A percentile compares a stretch with the other conserved stretches of the same genome.
Evolutionary conservation across 2,888 invertebrate genomes (phyloP).

Genomic region (Tribolium freemani): DNA sequence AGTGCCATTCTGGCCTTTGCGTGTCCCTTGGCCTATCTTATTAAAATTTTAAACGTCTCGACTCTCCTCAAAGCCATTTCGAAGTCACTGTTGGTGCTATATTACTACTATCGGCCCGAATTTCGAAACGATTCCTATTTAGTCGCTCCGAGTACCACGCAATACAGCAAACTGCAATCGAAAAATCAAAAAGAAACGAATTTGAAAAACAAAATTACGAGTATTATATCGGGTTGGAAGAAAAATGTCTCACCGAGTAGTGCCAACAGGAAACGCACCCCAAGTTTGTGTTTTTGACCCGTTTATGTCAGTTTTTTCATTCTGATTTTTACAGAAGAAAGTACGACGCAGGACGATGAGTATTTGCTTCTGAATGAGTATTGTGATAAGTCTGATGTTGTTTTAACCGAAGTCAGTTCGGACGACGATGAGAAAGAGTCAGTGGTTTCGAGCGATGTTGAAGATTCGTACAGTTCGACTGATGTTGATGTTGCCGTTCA

Average conservation of each 20-base stretch:
- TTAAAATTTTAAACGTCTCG: conserved; percentile 73
- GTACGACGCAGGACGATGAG: conserved; percentile 68
- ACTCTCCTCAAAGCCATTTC: conserved; percentile 67
- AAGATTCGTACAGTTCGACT: conserved; percentile 79
- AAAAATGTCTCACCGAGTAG: conserved; percentile 14
- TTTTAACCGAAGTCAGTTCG: conserved; percentile 59
- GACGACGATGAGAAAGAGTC: conserved; percentile 61
- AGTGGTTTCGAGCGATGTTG: conserved; percentile 60
- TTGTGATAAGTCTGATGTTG: conserved; percentile 64
- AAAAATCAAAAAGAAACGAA: conserved; percentile 30
- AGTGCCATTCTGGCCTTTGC: conserved; percentile 76
- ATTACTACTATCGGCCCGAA: conserved; percentile 73
- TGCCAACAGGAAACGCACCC: conserved; percentile 13
- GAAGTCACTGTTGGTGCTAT: conserved; percentile 61
- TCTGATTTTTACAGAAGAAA: conserved; percentile 15
- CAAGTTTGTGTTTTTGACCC: conserved; percentile 7
- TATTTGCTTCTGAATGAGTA: conserved; percentile 74
- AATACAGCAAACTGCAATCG: conserved; percentile 61
- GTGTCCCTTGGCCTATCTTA: conserved; percentile 75
- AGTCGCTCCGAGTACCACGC: conserved; percentile 54
- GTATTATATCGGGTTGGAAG: conserved; percentile 19
- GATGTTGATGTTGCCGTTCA: conserved; percentile 85
- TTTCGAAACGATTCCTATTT: conserved; percentile 68
- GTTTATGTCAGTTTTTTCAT: not conserved
- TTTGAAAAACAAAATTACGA: conserved; percentile 9